A percentile compares a stretch with the other conserved stretches of the same genome.
These are phyloP conservation scores for Tetragonisca angustula DNA, from an alignment of 2,888 invertebrate genomes.

Conservation along the genomic window DNA sequence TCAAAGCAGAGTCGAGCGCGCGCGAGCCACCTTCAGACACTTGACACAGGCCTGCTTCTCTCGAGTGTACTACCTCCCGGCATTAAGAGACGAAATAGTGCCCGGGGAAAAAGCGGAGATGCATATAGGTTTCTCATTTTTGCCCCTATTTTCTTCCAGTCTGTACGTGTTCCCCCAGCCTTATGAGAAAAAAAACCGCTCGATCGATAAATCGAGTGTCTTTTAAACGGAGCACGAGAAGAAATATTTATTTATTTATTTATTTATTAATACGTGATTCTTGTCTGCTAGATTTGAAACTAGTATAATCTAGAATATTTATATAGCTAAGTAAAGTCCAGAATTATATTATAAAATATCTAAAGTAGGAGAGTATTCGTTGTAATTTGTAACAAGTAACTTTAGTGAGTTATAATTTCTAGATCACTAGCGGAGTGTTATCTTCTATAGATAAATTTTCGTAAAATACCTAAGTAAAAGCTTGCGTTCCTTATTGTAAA, in stretches of 20 bases:
- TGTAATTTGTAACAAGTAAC: too few relatives aligned
- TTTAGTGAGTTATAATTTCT: too few relatives aligned
- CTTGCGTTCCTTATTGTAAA: too few relatives aligned
- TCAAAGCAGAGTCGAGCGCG: constrained; percentile 22
- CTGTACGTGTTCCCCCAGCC: not conserved
- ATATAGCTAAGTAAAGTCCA: too few relatives aligned
- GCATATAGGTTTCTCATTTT: constrained; percentile 25
- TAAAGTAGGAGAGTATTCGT: not conserved
- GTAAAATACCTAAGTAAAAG: too few relatives aligned
- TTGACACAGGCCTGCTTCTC: constrained; percentile 68
- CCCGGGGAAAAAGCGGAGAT: constrained; percentile 38
- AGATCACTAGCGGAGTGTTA: too few relatives aligned
- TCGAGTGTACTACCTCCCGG: constrained; percentile 61
- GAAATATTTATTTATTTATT: not conserved
- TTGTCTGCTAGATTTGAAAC: not conserved
- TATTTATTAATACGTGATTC: not conserved
- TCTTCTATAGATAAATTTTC: too few relatives aligned
- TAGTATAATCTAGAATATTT: not conserved
- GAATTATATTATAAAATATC: too few relatives aligned
- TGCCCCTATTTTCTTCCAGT: not conserved
- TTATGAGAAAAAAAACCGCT: not conserved
- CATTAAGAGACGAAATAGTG: constrained; percentile 45
- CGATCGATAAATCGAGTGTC: not conserved
- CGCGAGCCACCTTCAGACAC: constrained; percentile 56
- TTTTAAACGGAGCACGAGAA: not conserved